These are phyloP conservation scores for Holocentrus rufus DNA, from an alignment of 2,797 vertebrate species.

Conservation along the genomic window DNA sequence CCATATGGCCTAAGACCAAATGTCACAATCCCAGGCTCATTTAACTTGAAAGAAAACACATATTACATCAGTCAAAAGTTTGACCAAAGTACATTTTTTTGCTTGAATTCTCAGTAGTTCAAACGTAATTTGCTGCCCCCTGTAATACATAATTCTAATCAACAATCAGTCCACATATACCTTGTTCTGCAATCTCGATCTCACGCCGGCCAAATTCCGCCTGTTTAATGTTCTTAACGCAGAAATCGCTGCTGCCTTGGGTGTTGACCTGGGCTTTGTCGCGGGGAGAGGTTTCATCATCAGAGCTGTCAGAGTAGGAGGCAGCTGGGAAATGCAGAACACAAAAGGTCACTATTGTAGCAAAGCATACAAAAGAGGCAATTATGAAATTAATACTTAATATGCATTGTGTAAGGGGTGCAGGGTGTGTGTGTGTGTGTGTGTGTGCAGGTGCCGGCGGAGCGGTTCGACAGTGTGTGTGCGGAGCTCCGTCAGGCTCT, in stretches of 20 bases:
- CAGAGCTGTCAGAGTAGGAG: slow-evolving; percentile 98
- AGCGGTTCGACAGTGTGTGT: too few relatives aligned
- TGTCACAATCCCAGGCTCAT: too few relatives aligned
- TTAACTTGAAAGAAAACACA: neutral
- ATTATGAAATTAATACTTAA: slow-evolving; percentile 52
- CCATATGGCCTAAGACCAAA: neutral
- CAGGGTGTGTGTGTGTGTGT: slow-evolving; percentile 12
- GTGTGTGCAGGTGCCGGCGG: too few relatives aligned
- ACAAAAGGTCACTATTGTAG: slow-evolving; percentile 51
- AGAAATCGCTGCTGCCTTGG: slow-evolving; percentile 96
- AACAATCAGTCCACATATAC: slow-evolving; percentile 67
- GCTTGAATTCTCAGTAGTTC: neutral
- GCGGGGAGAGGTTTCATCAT: slow-evolving; percentile 95
- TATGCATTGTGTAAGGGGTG: slow-evolving; percentile 15
- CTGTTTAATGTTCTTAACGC: slow-evolving; percentile 99
- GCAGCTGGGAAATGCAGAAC: slow-evolving; percentile 83
- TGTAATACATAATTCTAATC: neutral
- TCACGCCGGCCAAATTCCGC: slow-evolving; percentile 96
- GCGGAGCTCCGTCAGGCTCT: too few relatives aligned
- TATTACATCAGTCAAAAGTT: neutral
- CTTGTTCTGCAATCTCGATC: slow-evolving; percentile 99
- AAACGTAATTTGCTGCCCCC: neutral
- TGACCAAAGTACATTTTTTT: too few relatives aligned
- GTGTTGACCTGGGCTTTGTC: slow-evolving; percentile 97
- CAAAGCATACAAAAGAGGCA: slow-evolving; percentile 38